Conservation (phyloP, 2,888 invertebrate genomes). For the Gonocerus acuteangulatus region DNA sequence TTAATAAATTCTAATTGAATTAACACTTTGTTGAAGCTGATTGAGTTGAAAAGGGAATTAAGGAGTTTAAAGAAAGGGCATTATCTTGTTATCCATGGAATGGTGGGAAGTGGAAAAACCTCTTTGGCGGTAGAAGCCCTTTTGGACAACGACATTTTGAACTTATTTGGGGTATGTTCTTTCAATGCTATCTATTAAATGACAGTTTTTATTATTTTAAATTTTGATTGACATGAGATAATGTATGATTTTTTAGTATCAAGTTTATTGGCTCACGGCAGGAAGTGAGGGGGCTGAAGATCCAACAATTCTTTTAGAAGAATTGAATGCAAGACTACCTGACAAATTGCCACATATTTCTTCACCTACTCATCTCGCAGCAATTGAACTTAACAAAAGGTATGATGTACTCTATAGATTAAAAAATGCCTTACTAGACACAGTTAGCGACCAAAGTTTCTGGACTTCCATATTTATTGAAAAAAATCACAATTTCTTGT, state of each 20-base stretch:
- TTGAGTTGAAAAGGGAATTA: constrained; percentile 48
- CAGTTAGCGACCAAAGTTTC: too few relatives aligned
- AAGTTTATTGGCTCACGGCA: constrained; percentile 48
- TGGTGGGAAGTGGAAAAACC: constrained; percentile 70
- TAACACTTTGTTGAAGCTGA: constrained; percentile 46
- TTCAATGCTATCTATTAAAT: neutral
- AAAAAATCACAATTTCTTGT: too few relatives aligned
- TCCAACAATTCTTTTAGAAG: constrained; percentile 43
- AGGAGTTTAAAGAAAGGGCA: constrained; percentile 48
- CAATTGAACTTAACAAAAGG: constrained; percentile 16
- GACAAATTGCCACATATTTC: neutral
- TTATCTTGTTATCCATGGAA: constrained; percentile 59
- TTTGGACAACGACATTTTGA: constrained; percentile 47
- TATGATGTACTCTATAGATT: too few relatives aligned
- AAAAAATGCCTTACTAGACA: too few relatives aligned
- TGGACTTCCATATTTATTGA: too few relatives aligned
- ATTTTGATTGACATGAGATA: too few relatives aligned
- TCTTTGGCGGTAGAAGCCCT: constrained; percentile 56
- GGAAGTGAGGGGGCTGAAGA: constrained; percentile 42
- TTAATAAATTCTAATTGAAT: constrained; percentile 8
- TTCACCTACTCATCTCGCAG: neutral
- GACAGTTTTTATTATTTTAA: constrained; percentile 35
- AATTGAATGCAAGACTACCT: constrained; percentile 30
- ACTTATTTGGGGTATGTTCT: constrained; percentile 47
- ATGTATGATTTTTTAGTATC: constrained; percentile 44